phyloP scores from a whole-genome alignment of 2,113 vertebrate genomes.

The Oreochromis tanganicae region DNA sequence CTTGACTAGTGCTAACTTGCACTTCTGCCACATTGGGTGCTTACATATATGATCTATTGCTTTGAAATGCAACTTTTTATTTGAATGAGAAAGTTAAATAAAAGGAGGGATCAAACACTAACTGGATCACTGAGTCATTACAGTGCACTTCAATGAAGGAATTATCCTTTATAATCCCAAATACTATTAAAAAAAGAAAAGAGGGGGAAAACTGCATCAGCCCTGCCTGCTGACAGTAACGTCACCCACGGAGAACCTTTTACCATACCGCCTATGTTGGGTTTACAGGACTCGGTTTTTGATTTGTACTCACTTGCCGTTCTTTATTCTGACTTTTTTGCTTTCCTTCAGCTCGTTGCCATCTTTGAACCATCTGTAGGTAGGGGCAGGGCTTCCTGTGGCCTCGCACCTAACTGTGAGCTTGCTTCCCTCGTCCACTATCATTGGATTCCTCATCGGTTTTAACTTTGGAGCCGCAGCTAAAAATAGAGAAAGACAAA shows the following conservation, averaged over 20 bases:
- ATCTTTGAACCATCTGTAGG: conserved; percentile 95
- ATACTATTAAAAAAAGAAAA: neutral
- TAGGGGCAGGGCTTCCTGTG: conserved; percentile 81
- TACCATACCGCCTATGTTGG: neutral
- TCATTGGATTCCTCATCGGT: conserved; percentile 82
- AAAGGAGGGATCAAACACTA: neutral
- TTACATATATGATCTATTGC: neutral
- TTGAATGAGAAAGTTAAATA: neutral
- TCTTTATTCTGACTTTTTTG: conserved; percentile 85
- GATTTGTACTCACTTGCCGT: conserved; percentile 77
- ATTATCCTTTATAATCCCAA: neutral
- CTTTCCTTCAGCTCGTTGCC: conserved; percentile 90
- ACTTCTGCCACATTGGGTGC: neutral
- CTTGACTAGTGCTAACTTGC: neutral
- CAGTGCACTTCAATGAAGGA: neutral
- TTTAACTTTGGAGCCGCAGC: conserved; percentile 86
- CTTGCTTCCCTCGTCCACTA: conserved; percentile 82
- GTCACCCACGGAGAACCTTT: neutral
- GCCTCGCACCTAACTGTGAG: conserved; percentile 90
- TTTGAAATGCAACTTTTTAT: neutral
- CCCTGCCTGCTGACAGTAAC: neutral
- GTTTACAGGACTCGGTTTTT: neutral
- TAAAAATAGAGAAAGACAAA: conserved; percentile 45
- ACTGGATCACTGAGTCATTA: neutral
- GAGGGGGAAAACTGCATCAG: neutral